Evolutionary conservation across 2,888 invertebrate genomes (phyloP).

Genomic region (Troglohyphantes excavatus): DNA sequence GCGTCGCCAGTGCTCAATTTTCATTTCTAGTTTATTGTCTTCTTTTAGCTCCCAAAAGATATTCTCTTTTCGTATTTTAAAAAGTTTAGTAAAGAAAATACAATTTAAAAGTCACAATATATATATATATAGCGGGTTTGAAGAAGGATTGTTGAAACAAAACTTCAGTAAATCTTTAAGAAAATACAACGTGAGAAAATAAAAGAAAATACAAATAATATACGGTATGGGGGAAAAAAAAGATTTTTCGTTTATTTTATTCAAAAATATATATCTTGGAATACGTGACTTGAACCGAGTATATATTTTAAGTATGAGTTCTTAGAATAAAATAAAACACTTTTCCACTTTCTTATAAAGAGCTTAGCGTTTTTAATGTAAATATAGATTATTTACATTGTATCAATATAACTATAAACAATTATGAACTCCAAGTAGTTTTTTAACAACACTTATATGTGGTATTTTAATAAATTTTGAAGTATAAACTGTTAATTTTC

Average conservation of each 20-base stretch:
- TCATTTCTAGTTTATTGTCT: conserved; percentile 13
- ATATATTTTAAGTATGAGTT: too few relatives aligned
- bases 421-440: too few relatives aligned
- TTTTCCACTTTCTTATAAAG: too few relatives aligned
- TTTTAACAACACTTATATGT: too few relatives aligned
- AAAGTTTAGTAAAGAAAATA: conserved; percentile 64
- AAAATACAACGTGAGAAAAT: background rate
- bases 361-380: too few relatives aligned
- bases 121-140: background rate
- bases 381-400: too few relatives aligned
- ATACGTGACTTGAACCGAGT: too few relatives aligned
- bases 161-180: conserved; percentile 15
- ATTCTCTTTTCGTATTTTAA: conserved; percentile 13
- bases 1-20: conserved; percentile 16
- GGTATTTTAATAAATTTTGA: too few relatives aligned
- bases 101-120: conserved; percentile 36
- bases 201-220: background rate
- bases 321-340: too few relatives aligned
- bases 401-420: too few relatives aligned
- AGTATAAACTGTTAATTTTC: too few relatives aligned
- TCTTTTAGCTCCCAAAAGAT: conserved; percentile 10
- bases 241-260: background rate
- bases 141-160: conserved; percentile 33
- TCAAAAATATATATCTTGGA: too few relatives aligned
- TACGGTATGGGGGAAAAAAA: background rate